Evolutionary conservation across 2,113 vertebrate genomes (phyloP), one percentile per base, ranked within the genome.

Genomic region (Cheirogaleus medius): DNA sequence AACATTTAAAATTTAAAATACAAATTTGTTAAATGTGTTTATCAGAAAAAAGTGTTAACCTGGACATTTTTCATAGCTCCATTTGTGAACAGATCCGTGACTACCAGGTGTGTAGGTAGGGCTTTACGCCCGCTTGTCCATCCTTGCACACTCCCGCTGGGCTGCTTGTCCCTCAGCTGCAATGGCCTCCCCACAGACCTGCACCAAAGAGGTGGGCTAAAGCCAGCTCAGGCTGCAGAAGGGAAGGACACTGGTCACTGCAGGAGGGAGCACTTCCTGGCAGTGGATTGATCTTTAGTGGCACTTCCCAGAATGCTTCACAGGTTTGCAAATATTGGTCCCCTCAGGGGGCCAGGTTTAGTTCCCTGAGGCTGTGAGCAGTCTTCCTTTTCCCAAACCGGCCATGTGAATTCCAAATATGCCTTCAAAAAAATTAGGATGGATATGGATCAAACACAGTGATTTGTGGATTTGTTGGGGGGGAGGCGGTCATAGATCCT

Each of bases 141-240:
- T 32, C 81, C 5, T 37, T 49, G 32, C 25, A 37, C 27, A 71
- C 23, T 3, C 17, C 13, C 37, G 25, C 13, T 27, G 32, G 34
- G 21, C 32, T 1, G n/a, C 11, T 8, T 4, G 6, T 11, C n/a
- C 15, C 29, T 71, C 17, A 2, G 9, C 1, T 2, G 0, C 2
- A 23, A 15, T 0, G 39, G 29, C 6, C 7, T 37, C 29, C 34
- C 29, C 63, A 8, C 11, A 10, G 20, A 6, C 49, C 2, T 8
- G 20, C 21, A 1, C 27, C 8, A 25, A 7, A 82, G 49, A 14
- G 32, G 8, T 25, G 37, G 1, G 32, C 52, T 25, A 71, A 63
- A 42, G 11, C 8, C 87, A 77, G 64, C 6, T 27, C 32, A 2
- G 25, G 58, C 39, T 13, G 37, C 58, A 54, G 73, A 63, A 47